phyloP scores from a whole-genome alignment of 2,888 invertebrate genomes.

The Apodemia duryi region DNA sequence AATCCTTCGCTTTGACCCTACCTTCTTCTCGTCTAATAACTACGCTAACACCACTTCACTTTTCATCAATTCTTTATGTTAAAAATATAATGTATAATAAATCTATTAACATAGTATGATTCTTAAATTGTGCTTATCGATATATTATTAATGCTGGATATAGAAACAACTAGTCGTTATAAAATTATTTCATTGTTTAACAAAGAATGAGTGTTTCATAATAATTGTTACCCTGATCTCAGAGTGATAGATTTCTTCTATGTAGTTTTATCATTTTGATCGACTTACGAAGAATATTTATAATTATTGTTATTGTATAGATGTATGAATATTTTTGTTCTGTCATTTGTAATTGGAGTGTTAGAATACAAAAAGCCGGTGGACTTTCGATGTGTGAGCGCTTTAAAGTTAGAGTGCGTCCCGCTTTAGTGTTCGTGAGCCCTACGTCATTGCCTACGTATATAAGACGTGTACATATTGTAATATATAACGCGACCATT shows the following conservation, averaged over 20 bases:
- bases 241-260: conserved; percentile 69
- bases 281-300: conserved; percentile 63
- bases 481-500: conserved; percentile 70
- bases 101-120: conserved; percentile 18
- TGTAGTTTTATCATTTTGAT: conserved; percentile 69
- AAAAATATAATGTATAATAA: neutral
- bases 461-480: conserved; percentile 77
- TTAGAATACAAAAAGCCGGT: conserved; percentile 71
- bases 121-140: conserved; percentile 21
- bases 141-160: conserved; percentile 2
- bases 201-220: conserved; percentile 21
- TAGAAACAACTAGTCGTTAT: conserved; percentile 7
- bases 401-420: conserved; percentile 55
- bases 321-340: conserved; percentile 62
- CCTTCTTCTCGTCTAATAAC: neutral
- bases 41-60: neutral
- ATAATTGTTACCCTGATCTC: conserved; percentile 58
- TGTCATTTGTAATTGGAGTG: conserved; percentile 66
- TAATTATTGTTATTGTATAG: conserved; percentile 69
- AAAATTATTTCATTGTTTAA: conserved; percentile 12
- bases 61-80: neutral
- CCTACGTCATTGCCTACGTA: conserved; percentile 54
- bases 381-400: conserved; percentile 76
- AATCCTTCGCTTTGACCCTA: neutral
- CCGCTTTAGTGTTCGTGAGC: conserved; percentile 60